Conservation (phyloP, 2,113 vertebrate species). For the Geococcyx californianus region DNA sequence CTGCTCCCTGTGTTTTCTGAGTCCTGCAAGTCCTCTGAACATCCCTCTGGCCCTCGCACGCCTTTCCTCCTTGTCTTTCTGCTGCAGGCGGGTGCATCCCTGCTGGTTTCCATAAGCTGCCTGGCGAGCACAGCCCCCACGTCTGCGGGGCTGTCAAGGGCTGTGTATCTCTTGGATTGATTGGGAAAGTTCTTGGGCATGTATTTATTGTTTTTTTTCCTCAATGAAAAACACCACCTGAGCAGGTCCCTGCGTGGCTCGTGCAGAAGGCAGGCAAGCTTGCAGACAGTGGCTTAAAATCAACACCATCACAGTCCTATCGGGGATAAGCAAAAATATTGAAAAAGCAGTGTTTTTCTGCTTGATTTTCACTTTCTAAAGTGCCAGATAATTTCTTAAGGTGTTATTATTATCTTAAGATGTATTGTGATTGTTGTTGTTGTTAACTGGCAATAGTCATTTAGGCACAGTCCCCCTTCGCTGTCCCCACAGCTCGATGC, state of each 20-base stretch:
- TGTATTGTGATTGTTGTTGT: too few species aligned
- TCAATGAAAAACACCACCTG: slow-evolving; percentile 33
- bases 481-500: background rate
- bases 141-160: slow-evolving; percentile 40
- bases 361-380: background rate
- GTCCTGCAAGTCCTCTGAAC: background rate
- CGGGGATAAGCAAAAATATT: background rate
- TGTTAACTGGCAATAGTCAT: too few species aligned
- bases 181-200: slow-evolving; percentile 51
- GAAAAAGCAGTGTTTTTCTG: background rate
- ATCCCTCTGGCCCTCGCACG: background rate
- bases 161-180: slow-evolving; percentile 24
- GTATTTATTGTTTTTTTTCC: background rate
- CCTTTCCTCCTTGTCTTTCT: background rate
- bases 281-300: background rate
- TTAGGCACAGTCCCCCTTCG: rapidly evolving
- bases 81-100: background rate
- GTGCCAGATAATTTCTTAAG: background rate
- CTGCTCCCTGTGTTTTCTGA: background rate
- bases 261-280: background rate
- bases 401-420: too few species aligned
- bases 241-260: background rate
- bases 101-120: background rate
- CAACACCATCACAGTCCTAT: background rate
- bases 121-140: background rate